Conservation (phyloP, 1,140 invertebrate species). For the Aphelenchoides fujianensis region DNA sequence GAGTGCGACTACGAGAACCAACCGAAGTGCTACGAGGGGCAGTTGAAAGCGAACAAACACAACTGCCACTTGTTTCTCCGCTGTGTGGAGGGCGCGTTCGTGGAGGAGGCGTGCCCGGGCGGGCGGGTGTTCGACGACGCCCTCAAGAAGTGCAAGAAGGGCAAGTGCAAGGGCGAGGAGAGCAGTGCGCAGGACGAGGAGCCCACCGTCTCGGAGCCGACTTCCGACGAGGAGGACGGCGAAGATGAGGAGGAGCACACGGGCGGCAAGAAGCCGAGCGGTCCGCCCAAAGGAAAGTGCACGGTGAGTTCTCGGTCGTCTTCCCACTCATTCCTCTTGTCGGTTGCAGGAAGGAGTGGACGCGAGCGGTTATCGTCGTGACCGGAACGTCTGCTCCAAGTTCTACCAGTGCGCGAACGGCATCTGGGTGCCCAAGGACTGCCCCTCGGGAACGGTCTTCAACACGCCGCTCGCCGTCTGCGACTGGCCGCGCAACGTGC, state of each 20-base stretch:
- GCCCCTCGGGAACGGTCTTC: conserved; percentile 20
- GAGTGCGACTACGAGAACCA: conserved; percentile 15
- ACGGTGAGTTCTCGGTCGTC: background rate
- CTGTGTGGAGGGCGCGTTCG: background rate
- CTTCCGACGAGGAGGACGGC: background rate
- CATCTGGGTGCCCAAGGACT: background rate
- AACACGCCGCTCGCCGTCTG: background rate
- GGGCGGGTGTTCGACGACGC: background rate
- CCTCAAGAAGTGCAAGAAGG: background rate
- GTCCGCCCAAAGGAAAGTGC: background rate
- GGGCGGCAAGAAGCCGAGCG: background rate
- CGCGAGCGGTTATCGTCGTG: background rate
- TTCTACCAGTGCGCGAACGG: conserved; percentile 9
- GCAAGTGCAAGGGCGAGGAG: conserved; percentile 3
- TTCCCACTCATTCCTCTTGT: background rate
- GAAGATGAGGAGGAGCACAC: background rate
- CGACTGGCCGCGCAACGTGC: conserved; percentile 8
- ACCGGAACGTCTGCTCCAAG: background rate
- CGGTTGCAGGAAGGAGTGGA: background rate
- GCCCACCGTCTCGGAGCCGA: background rate
- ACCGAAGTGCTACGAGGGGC: conserved; percentile 14
- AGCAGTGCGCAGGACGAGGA: background rate
- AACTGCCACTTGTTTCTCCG: background rate
- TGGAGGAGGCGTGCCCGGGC: background rate
- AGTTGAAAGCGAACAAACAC: background rate